phyloP scores from a whole-genome alignment of 2,113 vertebrate genomes.

The Butastur rufipennis region DNA sequence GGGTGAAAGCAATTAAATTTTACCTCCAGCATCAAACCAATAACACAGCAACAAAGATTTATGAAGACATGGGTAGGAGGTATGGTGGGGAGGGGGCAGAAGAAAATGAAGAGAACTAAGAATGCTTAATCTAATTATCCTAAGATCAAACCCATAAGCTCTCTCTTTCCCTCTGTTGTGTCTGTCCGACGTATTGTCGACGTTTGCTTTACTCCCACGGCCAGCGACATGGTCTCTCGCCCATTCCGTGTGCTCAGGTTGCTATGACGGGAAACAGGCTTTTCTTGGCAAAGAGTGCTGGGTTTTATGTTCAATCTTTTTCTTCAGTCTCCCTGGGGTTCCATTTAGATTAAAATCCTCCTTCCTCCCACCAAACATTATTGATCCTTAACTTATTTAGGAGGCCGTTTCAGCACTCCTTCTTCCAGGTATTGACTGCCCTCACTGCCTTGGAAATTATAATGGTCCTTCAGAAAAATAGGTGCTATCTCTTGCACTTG shows the following conservation, averaged over 20 bases:
- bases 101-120: neutral
- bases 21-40: neutral
- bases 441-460: conserved; percentile 31
- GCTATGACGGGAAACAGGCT: neutral
- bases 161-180: neutral
- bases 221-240: neutral
- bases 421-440: conserved; percentile 42
- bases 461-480: conserved; percentile 36
- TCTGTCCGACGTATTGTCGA: accelerated
- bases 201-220: neutral
- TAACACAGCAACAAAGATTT: neutral
- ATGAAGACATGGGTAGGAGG: neutral
- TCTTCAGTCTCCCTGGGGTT: neutral
- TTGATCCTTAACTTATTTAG: conserved; percentile 64
- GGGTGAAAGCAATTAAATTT: neutral
- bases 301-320: neutral
- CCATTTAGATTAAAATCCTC: conserved; percentile 42
- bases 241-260: neutral
- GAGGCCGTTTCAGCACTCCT: conserved; percentile 36
- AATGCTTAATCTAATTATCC: neutral
- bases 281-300: neutral
- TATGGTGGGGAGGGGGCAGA: neutral
- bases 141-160: neutral
- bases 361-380: conserved; percentile 30
- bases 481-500: neutral